Evolutionary conservation across 2,888 invertebrate genomes (phyloP).

Genomic region (Sepioteuthis lessoniana): DNA sequence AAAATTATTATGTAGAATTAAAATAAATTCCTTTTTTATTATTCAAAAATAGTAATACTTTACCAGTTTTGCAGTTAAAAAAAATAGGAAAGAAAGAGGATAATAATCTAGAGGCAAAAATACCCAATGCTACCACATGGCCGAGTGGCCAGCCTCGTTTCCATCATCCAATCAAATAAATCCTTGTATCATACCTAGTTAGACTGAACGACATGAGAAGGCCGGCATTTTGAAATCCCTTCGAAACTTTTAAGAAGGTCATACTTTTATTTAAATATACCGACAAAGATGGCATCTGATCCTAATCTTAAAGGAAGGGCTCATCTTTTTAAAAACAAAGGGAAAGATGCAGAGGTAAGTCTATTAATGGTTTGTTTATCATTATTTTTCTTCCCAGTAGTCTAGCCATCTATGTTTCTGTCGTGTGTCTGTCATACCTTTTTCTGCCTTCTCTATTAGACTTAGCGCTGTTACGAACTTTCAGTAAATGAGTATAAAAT

Average conservation of each 20-base stretch:
- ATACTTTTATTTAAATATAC: constrained; percentile 48
- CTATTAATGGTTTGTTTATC: constrained; percentile 1
- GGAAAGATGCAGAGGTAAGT: constrained; percentile 98
- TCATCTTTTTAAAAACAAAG: constrained; percentile 88
- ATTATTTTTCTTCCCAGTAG: background rate
- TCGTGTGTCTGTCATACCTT: constrained; percentile 45
- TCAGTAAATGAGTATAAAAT: background rate
- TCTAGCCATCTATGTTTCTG: background rate
- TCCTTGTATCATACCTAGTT: constrained; percentile 40
- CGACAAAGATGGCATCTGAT: constrained; percentile 63
- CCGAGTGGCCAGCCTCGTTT: constrained; percentile 46
- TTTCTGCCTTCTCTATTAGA: background rate
- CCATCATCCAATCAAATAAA: constrained; percentile 46
- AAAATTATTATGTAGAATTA: background rate
- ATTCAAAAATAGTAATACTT: background rate
- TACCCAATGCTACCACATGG: constrained; percentile 36
- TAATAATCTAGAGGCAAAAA: background rate
- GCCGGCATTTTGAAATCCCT: constrained; percentile 58
- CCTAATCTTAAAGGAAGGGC: constrained; percentile 65
- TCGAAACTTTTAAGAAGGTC: constrained; percentile 49
- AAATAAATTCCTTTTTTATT: background rate
- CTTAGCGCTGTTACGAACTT: background rate
- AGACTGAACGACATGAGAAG: constrained; percentile 47
- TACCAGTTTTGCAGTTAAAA: background rate
- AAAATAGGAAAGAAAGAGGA: background rate